Evolutionary conservation across 2,797 vertebrate species (phyloP).

Genomic region (Clarias pachynema): DNA sequence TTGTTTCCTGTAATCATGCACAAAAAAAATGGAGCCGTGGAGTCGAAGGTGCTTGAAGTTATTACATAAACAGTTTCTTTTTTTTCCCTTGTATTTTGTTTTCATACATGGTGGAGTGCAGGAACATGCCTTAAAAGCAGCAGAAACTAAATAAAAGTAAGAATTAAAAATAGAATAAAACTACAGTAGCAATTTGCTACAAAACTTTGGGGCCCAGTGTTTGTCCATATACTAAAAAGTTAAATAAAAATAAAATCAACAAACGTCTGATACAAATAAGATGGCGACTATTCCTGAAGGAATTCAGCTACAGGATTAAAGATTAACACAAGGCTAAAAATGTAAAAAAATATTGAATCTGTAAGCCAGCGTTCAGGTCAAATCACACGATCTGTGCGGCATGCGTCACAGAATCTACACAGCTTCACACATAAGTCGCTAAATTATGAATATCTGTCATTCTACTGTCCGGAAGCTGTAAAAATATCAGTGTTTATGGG

Average conservation of each 20-base stretch:
- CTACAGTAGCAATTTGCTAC: slow-evolving; percentile 76
- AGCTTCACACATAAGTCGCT: background rate
- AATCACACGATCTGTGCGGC: slow-evolving; percentile 43
- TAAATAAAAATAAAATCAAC: slow-evolving; percentile 53
- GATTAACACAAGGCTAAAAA: slow-evolving; percentile 69
- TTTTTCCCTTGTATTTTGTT: slow-evolving; percentile 13
- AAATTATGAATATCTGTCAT: background rate
- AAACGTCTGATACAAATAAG: slow-evolving; percentile 72
- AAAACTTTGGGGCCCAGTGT: slow-evolving; percentile 60
- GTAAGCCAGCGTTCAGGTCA: slow-evolving; percentile 52
- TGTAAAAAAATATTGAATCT: slow-evolving; percentile 62
- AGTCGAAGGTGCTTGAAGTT: slow-evolving; percentile 31
- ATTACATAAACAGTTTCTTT: slow-evolving; percentile 2
- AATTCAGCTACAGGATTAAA: slow-evolving; percentile 70
- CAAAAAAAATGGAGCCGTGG: slow-evolving; percentile 15
- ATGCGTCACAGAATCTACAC: background rate
- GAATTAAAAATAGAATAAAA: slow-evolving; percentile 38
- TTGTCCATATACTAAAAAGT: slow-evolving; percentile 59
- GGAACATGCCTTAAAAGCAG: slow-evolving; percentile 50
- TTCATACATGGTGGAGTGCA: slow-evolving; percentile 42
- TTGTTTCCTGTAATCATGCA: slow-evolving; percentile 23
- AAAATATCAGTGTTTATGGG: background rate
- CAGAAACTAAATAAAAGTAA: slow-evolving; percentile 21
- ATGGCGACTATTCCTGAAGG: slow-evolving; percentile 74
- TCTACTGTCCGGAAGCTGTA: background rate